Evolutionary conservation across 2,797 vertebrate species (phyloP), one percentile per base, ranked within the genome.

Genomic region (Falco berigora): DNA sequence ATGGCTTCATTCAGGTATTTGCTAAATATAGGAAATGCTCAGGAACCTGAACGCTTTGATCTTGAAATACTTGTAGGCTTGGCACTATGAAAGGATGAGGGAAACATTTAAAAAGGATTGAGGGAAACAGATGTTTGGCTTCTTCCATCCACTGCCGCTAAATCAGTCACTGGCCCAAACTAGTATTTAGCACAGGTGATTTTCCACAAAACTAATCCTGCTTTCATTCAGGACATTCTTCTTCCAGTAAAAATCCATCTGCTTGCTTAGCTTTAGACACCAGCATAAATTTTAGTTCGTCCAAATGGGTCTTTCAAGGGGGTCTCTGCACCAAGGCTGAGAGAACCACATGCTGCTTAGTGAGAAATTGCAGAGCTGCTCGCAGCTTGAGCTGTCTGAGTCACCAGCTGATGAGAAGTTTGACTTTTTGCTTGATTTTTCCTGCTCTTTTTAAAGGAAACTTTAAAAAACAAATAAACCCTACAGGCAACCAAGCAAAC

Each of bases 51-150:
- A 82, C 3, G 4, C 92, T 95, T 95, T 96, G 94, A 96, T 96
- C 92, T 84, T 91, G 80, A 91, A 92, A 92, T 94, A 92, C 28
- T 88, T 85, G 50, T 63, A 88, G 63, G 66, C 49, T 78, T 12
- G 6, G 32, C 3, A 2, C 49, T 92, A 40, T 55, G 94, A 86
- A 96, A 78, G 82, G 89, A 91, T 91, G 91, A 92, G 74, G 32
- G 63, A 94, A 95, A 73, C 27, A 38, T 74, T 96, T 88, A 40
- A 82, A 94, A 86, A 86, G 47, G 95, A 92, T 97, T 1, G 30
- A 92, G 96, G 97, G 97, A 97, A 97, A 96, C 97, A 97, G 96
- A 97, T 97, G 97, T 95, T 96, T 97, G 96, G 92, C 89, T 79
- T 95, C 94, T 91, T 79, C 93, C 63, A 95, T 94, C 86, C 71